Percentiles rank a stretch among this genome's conserved stretches.
phyloP scores from a whole-genome alignment of 2,113 vertebrate genomes.

The Amphiprion percula region DNA sequence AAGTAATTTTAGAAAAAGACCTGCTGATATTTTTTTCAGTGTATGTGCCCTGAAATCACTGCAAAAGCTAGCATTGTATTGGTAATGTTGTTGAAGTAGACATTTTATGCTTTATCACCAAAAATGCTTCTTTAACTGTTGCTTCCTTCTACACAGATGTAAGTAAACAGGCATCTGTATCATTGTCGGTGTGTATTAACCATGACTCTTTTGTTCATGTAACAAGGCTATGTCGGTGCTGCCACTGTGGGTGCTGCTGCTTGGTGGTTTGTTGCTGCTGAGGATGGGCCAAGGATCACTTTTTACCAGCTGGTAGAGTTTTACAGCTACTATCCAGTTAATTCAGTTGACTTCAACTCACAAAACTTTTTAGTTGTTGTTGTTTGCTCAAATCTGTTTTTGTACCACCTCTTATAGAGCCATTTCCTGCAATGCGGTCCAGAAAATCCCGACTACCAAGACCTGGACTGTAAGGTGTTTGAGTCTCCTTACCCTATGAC shows the following conservation, averaged over 20 bases:
- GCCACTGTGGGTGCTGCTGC: slow-evolving; percentile 97
- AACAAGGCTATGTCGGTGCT: slow-evolving; percentile 94
- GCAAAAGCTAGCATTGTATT: neutral
- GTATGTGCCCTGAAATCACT: neutral
- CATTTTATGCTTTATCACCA: neutral
- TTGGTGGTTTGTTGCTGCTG: slow-evolving; percentile 99
- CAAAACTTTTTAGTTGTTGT: too few species aligned
- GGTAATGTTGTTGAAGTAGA: neutral
- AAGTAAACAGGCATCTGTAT: neutral
- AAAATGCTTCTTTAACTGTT: neutral
- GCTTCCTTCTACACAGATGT: too few species aligned
- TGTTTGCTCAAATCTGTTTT: neutral
- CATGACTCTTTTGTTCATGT: neutral
- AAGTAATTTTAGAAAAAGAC: too few species aligned
- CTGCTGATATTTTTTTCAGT: too few species aligned
- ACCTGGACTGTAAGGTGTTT: slow-evolving; percentile 92
- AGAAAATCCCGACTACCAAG: slow-evolving; percentile 91
- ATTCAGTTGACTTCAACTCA: neutral
- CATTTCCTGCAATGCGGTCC: slow-evolving; percentile 97
- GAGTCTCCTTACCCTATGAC: slow-evolving; percentile 99
- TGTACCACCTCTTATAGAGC: slow-evolving; percentile 81
- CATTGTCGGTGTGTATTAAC: neutral
- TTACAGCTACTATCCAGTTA: neutral
- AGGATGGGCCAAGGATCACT: slow-evolving; percentile 93
- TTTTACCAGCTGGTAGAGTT: slow-evolving; percentile 93